Conservation (phyloP, 2,797 vertebrate species). For the Tamandua tetradactyla region DNA sequence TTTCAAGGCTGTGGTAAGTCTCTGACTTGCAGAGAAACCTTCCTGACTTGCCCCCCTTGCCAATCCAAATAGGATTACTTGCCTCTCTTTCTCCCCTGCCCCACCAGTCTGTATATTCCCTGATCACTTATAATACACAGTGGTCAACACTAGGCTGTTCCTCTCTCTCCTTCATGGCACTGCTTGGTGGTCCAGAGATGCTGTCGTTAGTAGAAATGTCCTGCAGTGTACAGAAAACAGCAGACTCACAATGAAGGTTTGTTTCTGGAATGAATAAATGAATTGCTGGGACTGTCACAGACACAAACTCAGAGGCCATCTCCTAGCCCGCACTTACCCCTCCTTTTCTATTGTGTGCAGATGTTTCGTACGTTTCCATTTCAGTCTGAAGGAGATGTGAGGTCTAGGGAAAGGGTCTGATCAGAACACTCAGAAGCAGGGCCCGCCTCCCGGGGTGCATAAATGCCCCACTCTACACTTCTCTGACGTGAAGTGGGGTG, state of each 20-base stretch:
- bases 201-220: conserved; percentile 1
- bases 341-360: too few species aligned
- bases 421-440: too few species aligned
- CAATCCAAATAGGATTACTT: not conserved
- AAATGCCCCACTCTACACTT: too few species aligned
- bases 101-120: not conserved
- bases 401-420: too few species aligned
- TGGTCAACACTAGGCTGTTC: not conserved
- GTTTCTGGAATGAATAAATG: conserved; percentile 43
- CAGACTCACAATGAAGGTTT: not conserved
- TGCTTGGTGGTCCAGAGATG: not conserved
- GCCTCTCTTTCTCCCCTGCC: not conserved
- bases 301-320: too few species aligned
- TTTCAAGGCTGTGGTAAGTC: not conserved
- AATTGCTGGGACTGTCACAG: too few species aligned
- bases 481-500: too few species aligned
- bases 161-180: not conserved
- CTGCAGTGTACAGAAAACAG: not conserved
- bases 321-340: too few species aligned
- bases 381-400: too few species aligned
- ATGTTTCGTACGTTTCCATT: too few species aligned
- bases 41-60: not conserved
- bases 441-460: too few species aligned
- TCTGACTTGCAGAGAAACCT: not conserved
- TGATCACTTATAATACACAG: not conserved